phyloP scores from a whole-genome alignment of 2,888 invertebrate genomes.

The Dynastes grantii region DNA sequence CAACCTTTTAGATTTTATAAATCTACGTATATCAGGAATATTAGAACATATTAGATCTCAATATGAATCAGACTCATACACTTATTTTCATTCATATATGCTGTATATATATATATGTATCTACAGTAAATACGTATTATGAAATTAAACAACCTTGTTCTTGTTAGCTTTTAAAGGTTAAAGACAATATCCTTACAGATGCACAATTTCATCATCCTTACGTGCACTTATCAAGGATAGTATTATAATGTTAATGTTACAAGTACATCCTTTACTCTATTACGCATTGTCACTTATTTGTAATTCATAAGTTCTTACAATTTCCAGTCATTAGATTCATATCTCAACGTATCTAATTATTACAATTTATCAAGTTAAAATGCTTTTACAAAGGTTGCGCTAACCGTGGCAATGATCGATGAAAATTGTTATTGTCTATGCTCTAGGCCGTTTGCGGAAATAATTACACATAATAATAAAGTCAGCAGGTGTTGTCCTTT shows the following conservation, averaged over 20 bases:
- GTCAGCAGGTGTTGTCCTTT: too few species aligned
- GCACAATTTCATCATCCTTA: not conserved
- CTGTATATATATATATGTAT: too few species aligned
- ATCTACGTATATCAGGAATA: too few species aligned
- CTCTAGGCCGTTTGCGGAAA: too few species aligned
- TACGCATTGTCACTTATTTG: not conserved
- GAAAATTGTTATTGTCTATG: not conserved
- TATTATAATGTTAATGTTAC: not conserved
- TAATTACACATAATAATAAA: too few species aligned
- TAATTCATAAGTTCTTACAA: not conserved
- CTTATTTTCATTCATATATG: too few species aligned
- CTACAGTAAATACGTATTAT: not conserved
- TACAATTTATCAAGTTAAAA: not conserved
- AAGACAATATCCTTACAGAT: not conserved
- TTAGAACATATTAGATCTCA: too few species aligned
- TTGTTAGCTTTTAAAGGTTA: not conserved
- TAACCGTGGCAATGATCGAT: conserved; percentile 8
- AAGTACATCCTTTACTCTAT: not conserved
- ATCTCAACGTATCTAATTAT: not conserved
- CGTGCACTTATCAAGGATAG: not conserved
- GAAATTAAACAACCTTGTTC: conserved; percentile 1
- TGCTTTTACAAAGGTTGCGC: not conserved
- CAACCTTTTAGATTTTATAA: too few species aligned
- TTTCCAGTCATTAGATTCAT: not conserved
- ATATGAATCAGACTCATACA: too few species aligned